Conservation (phyloP, 92 coral and sea anemone genomes). For the Galaxea fascicularis region DNA sequence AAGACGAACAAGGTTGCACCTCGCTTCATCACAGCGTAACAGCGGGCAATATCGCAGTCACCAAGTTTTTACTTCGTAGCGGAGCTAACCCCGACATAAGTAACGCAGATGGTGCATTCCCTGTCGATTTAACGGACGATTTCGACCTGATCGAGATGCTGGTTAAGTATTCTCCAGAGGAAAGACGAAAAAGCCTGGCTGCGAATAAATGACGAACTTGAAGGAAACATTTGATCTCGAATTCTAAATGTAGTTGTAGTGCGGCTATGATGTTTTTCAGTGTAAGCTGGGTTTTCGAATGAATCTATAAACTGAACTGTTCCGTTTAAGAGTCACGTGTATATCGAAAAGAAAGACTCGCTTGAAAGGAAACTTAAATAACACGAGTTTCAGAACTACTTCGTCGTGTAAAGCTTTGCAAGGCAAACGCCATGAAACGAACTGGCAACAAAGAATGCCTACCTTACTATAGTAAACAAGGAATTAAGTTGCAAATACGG, state of each 20-base stretch:
- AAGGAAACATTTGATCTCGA: conserved; percentile 13
- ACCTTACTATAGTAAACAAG: background rate
- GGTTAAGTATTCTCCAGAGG: conserved; percentile 82
- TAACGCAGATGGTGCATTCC: conserved; percentile 77
- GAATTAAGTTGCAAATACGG: background rate
- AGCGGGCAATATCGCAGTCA: conserved; percentile 73
- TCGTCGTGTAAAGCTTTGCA: background rate
- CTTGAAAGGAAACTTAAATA: background rate
- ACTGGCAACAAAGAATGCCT: conserved; percentile 13
- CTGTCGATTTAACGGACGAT: conserved; percentile 95
- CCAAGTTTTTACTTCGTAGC: conserved; percentile 83
- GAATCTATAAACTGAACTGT: background rate
- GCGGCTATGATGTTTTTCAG: background rate
- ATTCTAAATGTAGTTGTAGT: background rate
- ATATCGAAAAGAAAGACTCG: background rate
- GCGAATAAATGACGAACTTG: conserved; percentile 14
- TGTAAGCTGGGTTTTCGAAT: background rate
- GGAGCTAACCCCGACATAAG: conserved; percentile 94
- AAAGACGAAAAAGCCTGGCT: conserved; percentile 75
- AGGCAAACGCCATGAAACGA: background rate
- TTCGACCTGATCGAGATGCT: conserved; percentile 95
- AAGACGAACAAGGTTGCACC: conserved; percentile 81
- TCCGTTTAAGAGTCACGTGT: background rate
- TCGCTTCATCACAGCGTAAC: conserved; percentile 89
- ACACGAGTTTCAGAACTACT: background rate